A percentile compares a stretch with the other conserved stretches of the same genome.
Conservation (phyloP, 2,113 vertebrate species). For the Empidonax traillii region DNA sequence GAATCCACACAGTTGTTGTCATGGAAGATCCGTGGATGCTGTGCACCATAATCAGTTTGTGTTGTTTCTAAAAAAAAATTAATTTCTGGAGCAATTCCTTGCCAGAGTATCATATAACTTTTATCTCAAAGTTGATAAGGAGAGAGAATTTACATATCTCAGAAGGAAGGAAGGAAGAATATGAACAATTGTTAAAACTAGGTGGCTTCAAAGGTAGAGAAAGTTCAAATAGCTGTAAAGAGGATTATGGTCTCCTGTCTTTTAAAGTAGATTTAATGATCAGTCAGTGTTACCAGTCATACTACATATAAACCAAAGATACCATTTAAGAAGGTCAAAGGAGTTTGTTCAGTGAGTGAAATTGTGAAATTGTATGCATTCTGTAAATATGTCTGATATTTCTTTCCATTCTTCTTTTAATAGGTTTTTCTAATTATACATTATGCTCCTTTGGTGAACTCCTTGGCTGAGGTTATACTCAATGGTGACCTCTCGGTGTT, state of each 20-base stretch:
- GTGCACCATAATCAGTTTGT: not conserved
- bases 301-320: not conserved
- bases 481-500: slow-evolving; percentile 93
- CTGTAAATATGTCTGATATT: not conserved
- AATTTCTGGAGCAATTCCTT: not conserved
- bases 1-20: not conserved
- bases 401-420: not conserved
- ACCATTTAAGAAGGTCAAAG: not conserved
- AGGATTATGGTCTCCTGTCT: not conserved
- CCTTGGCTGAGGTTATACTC: slow-evolving; percentile 92
- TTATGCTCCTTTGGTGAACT: slow-evolving; percentile 91
- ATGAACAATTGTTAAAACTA: not conserved
- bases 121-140: not conserved
- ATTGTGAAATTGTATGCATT: not conserved
- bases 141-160: not conserved
- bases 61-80: not conserved
- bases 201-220: not conserved
- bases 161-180: not conserved
- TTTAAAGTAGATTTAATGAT: not conserved
- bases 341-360: not conserved
- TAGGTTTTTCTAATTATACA: slow-evolving; percentile 98
- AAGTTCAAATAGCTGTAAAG: not conserved
- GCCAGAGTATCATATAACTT: not conserved
- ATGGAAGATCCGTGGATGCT: not conserved
- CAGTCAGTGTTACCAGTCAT: not conserved